Evolutionary conservation across 2,888 invertebrate genomes (phyloP).

Genomic region (Gymnosoma rotundatum): DNA sequence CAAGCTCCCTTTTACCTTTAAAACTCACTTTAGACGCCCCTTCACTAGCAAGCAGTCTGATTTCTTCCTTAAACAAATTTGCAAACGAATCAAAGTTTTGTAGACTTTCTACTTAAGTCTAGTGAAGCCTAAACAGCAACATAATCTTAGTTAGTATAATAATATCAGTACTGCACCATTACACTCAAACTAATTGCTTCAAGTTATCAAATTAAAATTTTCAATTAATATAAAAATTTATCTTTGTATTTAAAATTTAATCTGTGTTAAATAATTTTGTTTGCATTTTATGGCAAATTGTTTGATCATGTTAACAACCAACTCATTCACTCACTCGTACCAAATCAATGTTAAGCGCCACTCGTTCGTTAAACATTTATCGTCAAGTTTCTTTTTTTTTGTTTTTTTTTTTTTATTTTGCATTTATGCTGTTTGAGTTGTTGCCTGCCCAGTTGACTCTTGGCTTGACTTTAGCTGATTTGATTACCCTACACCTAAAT

Average conservation of each 20-base stretch:
- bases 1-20: no score
- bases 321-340: constrained; percentile 57
- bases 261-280: constrained; percentile 45
- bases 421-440: constrained; percentile 17
- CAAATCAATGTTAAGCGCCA: constrained; percentile 69
- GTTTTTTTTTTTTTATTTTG: not conserved
- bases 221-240: constrained; percentile 28
- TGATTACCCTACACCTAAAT: constrained; percentile 67
- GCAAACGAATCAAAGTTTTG: no score
- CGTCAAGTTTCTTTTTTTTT: not conserved
- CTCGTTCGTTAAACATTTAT: constrained; percentile 57
- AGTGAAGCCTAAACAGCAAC: not conserved
- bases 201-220: constrained; percentile 10
- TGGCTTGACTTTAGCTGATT: constrained; percentile 47
- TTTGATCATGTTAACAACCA: constrained; percentile 63
- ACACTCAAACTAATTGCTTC: constrained; percentile 20
- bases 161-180: not conserved
- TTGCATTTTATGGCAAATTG: constrained; percentile 57
- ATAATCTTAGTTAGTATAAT: not conserved
- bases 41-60: no score
- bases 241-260: constrained; percentile 31
- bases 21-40: no score
- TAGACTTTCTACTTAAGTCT: not conserved
- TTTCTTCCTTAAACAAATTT: no score
- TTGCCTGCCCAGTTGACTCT: constrained; percentile 32